These are phyloP conservation scores for Pachycephala philippinensis DNA, from an alignment of 2,113 vertebrate genomes.

Conservation along the genomic window DNA sequence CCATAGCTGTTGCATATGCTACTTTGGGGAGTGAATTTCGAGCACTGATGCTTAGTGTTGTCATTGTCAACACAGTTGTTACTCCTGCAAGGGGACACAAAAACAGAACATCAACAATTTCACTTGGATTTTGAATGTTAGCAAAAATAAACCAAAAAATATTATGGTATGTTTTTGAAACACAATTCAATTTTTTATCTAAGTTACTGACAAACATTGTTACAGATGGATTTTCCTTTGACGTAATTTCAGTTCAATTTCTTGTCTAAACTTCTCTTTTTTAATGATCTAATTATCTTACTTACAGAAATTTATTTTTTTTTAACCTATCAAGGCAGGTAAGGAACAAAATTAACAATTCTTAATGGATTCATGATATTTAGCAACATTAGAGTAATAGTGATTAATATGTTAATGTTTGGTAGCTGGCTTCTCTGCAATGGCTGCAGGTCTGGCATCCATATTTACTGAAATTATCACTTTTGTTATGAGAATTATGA, in stretches of 20 bases:
- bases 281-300: background rate
- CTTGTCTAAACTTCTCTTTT: background rate
- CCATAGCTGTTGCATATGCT: slow-evolving; percentile 98
- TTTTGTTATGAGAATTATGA: background rate
- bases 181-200: background rate
- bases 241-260: background rate
- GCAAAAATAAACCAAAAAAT: background rate
- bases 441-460: background rate
- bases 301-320: background rate
- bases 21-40: slow-evolving; percentile 97
- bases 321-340: background rate
- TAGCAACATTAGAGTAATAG: background rate
- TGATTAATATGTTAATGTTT: background rate
- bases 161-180: background rate
- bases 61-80: slow-evolving; percentile 97
- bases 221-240: background rate
- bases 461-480: background rate
- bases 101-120: background rate
- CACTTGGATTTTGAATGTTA: background rate
- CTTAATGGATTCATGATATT: background rate
- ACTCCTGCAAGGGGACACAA: slow-evolving; percentile 79
- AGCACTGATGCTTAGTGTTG: slow-evolving; percentile 93
- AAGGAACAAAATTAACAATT: background rate
- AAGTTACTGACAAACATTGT: background rate
- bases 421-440: background rate